Evolutionary conservation across 2,888 invertebrate genomes (phyloP).

Genomic region (Drosophila rubida): DNA sequence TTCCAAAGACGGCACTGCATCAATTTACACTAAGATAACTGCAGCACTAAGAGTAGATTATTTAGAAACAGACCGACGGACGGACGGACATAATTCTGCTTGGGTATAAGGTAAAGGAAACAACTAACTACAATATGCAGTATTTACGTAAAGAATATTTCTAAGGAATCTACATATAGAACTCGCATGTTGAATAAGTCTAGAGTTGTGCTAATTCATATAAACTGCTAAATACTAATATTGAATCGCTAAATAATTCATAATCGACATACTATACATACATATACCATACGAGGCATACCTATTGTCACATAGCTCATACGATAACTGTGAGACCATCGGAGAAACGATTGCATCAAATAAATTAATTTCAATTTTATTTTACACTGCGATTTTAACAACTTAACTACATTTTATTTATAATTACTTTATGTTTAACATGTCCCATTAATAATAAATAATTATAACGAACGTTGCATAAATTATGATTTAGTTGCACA

Average conservation of each 20-base stretch:
- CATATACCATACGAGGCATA: slow-evolving; percentile 7
- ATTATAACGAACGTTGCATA: slow-evolving; percentile 42
- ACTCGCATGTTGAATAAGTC: slow-evolving; percentile 26
- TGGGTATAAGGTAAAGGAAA: slow-evolving; percentile 6
- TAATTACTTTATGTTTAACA: slow-evolving; percentile 38
- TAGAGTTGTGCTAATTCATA: slow-evolving; percentile 20
- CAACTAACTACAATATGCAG: slow-evolving; percentile 15
- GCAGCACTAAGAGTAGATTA: not conserved
- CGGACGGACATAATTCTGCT: not conserved
- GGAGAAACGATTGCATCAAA: slow-evolving; percentile 9
- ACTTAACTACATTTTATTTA: slow-evolving; percentile 27
- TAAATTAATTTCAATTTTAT: slow-evolving; percentile 34
- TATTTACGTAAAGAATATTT: slow-evolving; percentile 14
- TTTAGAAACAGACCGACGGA: too few relatives aligned
- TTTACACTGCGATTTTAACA: slow-evolving; percentile 51
- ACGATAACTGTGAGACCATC: not conserved
- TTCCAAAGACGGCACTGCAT: not conserved
- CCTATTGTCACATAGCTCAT: slow-evolving; percentile 13
- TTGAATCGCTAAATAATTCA: slow-evolving; percentile 24
- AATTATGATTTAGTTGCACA: slow-evolving; percentile 16
- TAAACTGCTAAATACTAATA: slow-evolving; percentile 26
- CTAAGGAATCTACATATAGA: slow-evolving; percentile 17
- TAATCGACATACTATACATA: slow-evolving; percentile 18
- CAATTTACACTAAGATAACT: not conserved
- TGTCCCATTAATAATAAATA: slow-evolving; percentile 55